A percentile compares a stretch with the other conserved stretches of the same genome.
phyloP scores from a whole-genome alignment of 2,113 vertebrate genomes.

The Anhinga rufa region DNA sequence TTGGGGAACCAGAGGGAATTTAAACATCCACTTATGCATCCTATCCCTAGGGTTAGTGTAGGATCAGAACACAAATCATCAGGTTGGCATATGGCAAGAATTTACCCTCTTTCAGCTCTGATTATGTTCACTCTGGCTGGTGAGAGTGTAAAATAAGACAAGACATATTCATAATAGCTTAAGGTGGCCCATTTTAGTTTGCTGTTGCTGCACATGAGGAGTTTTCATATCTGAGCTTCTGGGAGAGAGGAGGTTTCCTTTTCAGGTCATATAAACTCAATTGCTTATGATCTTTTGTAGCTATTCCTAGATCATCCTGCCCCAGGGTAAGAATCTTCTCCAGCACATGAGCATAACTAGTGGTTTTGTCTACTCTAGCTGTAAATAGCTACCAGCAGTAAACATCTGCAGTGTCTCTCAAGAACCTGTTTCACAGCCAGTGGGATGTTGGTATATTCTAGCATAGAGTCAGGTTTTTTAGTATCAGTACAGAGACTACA shows the following conservation, averaged over 20 bases:
- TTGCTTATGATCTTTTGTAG: neutral
- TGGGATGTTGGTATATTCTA: neutral
- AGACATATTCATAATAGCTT: neutral
- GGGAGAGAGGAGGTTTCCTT: neutral
- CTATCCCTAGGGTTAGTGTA: neutral
- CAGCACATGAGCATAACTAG: neutral
- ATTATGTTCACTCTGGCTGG: neutral
- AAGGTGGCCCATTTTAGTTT: neutral
- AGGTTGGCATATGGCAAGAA: neutral
- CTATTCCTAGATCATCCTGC: neutral
- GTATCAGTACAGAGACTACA: neutral
- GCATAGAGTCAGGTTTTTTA: neutral
- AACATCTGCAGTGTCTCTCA: neutral
- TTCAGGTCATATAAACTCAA: neutral
- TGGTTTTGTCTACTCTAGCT: neutral
- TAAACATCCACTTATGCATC: neutral
- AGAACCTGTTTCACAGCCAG: neutral
- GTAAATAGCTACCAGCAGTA: neutral
- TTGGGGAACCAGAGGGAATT: neutral
- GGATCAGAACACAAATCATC: neutral
- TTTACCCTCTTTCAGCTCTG: neutral
- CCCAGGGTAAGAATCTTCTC: neutral
- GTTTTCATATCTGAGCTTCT: neutral
- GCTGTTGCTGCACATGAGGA: neutral
- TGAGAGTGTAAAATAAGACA: neutral